These are phyloP conservation scores for Pagetopsis macropterus DNA, from an alignment of 2,797 vertebrate genomes.

Conservation along the genomic window DNA sequence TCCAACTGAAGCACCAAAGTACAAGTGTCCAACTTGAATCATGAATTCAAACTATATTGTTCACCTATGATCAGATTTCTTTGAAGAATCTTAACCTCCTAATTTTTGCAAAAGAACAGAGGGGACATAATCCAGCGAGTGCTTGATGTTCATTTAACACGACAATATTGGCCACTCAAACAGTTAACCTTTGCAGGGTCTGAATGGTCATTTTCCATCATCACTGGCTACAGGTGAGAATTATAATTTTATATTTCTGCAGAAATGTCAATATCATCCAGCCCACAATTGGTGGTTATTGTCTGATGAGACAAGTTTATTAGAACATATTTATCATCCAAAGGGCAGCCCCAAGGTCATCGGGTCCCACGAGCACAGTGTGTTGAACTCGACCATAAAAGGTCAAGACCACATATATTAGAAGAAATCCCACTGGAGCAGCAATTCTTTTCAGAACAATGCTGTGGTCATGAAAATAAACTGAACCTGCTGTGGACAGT, in stretches of 20 bases:
- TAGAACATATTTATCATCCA: constrained; percentile 1
- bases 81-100: too few relatives aligned
- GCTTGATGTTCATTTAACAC: too few relatives aligned
- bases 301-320: constrained; percentile 1
- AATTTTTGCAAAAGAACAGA: too few relatives aligned
- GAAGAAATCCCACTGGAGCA: neutral
- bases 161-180: too few relatives aligned
- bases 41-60: neutral
- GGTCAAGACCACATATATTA: constrained; percentile 11
- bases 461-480: constrained; percentile 7
- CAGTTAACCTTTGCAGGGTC: neutral
- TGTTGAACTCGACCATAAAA: constrained; percentile 6
- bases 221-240: neutral
- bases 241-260: neutral
- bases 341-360: neutral
- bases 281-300: neutral
- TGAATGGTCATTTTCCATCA: neutral
- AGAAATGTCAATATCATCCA: neutral
- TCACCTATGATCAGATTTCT: neutral
- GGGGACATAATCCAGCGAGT: too few relatives aligned
- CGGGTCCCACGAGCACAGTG: neutral
- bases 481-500: constrained; percentile 1
- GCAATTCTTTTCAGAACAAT: constrained; percentile 4
- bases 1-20: neutral
- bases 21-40: neutral